Evolutionary conservation across 2,797 vertebrate species (phyloP).

Genomic region (Toxotes lorentzi): DNA sequence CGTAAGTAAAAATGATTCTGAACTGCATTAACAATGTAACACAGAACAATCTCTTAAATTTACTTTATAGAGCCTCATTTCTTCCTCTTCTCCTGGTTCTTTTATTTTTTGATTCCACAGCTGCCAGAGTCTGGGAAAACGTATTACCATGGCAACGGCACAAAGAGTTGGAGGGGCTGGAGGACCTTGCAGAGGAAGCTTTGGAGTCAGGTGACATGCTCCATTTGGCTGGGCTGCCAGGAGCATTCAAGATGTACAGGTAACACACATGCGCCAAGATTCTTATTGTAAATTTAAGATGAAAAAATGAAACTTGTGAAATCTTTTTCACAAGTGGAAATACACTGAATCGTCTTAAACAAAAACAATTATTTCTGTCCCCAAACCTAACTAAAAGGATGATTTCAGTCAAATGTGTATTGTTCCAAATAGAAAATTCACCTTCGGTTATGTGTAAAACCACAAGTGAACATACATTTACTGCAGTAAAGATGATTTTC

Average conservation of each 20-base stretch:
- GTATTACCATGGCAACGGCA: conserved; percentile 75
- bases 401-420: not conserved
- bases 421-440: not conserved
- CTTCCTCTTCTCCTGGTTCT: not conserved
- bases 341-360: not conserved
- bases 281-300: not conserved
- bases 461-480: too few relatives aligned
- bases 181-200: conserved; percentile 72
- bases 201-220: conserved; percentile 78
- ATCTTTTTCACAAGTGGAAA: not conserved
- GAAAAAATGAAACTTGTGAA: not conserved
- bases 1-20: conserved; percentile 69
- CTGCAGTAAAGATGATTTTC: not conserved
- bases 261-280: conserved; percentile 44
- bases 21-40: not conserved
- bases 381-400: not conserved
- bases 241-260: conserved; percentile 85
- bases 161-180: conserved; percentile 73
- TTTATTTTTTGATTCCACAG: conserved; percentile 60
- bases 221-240: conserved; percentile 79
- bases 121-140: conserved; percentile 73
- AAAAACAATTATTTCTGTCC: not conserved
- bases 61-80: conserved; percentile 15
- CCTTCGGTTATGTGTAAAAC: conserved; percentile 1
- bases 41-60: conserved; percentile 1